A percentile compares a stretch with the other conserved stretches of the same genome.
These are phyloP conservation scores for Poecilobothrus nobilitatus DNA, from an alignment of 2,888 invertebrate genomes.

Conservation along the genomic window DNA sequence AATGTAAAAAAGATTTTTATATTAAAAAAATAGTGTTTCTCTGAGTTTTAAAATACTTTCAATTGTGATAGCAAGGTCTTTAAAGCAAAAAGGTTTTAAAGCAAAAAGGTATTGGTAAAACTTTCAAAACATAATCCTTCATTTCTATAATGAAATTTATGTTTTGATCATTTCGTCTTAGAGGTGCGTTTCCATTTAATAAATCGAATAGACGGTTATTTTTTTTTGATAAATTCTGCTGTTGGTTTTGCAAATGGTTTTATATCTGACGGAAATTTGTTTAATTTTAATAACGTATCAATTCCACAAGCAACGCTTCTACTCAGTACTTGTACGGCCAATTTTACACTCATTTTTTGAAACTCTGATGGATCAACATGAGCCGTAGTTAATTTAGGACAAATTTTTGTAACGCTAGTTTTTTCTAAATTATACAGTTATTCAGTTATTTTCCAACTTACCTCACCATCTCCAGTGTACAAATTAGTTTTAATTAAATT, in stretches of 20 bases:
- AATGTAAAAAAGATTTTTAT: conserved; percentile 5
- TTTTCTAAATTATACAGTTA: conserved; percentile 16
- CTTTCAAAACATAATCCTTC: background rate
- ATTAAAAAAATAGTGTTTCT: background rate
- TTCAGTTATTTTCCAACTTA: conserved; percentile 16
- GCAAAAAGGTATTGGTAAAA: conserved; percentile 2
- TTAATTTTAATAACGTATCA: conserved; percentile 9
- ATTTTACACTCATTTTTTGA: conserved; percentile 22
- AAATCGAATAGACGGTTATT: conserved; percentile 15
- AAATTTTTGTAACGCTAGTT: conserved; percentile 11
- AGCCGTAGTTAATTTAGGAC: conserved; percentile 18
- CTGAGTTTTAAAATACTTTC: conserved; percentile 7
- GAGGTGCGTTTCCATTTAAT: conserved; percentile 15
- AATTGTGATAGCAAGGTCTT: conserved; percentile 10
- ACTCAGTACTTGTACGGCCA: conserved; percentile 21
- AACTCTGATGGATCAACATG: conserved; percentile 20
- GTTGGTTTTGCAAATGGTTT: conserved; percentile 10
- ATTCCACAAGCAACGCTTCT: conserved; percentile 15
- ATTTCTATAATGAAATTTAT: conserved; percentile 2
- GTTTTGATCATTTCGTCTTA: conserved; percentile 11
- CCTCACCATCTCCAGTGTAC: conserved; percentile 14
- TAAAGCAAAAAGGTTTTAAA: conserved; percentile 14
- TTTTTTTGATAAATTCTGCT: conserved; percentile 15
- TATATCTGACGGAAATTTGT: conserved; percentile 16
- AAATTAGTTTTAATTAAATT: conserved; percentile 8